phyloP scores from a whole-genome alignment of 2,113 vertebrate genomes.

The Protobothrops flavoviridis region DNA sequence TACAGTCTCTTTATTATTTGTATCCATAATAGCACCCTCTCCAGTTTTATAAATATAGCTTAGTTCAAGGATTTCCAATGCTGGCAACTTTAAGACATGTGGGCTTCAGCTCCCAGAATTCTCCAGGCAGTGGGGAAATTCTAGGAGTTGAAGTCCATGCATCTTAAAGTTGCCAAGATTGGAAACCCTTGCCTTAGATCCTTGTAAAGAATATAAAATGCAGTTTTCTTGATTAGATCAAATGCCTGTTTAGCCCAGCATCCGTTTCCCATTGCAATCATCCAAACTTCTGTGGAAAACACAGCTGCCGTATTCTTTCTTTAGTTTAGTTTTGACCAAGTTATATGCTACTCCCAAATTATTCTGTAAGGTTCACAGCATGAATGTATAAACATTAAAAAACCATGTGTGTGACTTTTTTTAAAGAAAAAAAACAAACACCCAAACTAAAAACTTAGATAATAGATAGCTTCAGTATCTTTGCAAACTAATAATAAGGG shows the following conservation, averaged over 20 bases:
- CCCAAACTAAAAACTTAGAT: background rate
- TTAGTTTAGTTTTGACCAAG: background rate
- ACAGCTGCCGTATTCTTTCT: background rate
- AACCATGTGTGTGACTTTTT: background rate
- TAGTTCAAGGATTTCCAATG: background rate
- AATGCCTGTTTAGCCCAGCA: background rate
- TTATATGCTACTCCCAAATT: background rate
- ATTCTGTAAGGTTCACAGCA: background rate
- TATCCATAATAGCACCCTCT: background rate
- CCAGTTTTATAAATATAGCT: background rate
- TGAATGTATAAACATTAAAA: background rate
- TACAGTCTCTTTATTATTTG: background rate
- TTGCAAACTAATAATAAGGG: background rate
- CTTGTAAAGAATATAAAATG: background rate
- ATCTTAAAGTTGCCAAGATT: background rate
- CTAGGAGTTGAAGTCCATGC: background rate
- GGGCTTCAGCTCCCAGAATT: background rate
- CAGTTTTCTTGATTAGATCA: background rate
- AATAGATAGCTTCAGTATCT: background rate
- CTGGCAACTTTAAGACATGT: background rate
- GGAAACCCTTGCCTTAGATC: background rate
- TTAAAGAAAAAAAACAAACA: background rate
- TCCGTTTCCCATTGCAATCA: background rate
- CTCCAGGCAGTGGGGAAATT: background rate
- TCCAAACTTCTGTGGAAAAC: background rate